Base-by-base conservation (phyloP, 2,888 invertebrate genomes). In the Auanema freiburgensis region DNA sequence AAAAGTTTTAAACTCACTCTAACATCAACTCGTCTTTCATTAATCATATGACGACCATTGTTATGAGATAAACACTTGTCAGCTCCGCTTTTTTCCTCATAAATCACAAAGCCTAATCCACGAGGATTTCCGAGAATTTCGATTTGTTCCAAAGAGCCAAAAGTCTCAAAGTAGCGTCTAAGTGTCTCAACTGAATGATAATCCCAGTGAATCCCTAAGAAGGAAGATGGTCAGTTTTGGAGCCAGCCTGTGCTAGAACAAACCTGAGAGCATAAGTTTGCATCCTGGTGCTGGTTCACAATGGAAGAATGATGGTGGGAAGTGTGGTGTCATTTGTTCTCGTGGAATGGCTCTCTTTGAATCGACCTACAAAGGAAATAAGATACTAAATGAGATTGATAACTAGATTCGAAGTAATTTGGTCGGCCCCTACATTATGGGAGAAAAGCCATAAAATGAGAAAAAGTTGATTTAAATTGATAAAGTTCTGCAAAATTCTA, bases 321-420 rank as follows among this genome's bases (percentile, higher is more conserved):
- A 72, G 66, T 80, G 68, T 1, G 79, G 74, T 41, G 77, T 68
- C 83, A 83, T 83, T 58, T 83, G 82, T 56, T 83, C 83, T 23
- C 82, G 71, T n/a, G 83, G 82, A 62, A 83, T 83, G 1, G 83
- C 83, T 50, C 81, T 72, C 53, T 82, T 82, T 12, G 81, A 79
- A 58, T 82, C 82, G 10, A 81, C 81, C 71, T 74, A 16, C 40
- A 59, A 50, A 43, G 1, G 41, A 14, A 40, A 16, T n/a, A 33
- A 33, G 33, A 33, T 33, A 33, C 33, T 33, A 8, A 33, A 33
- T 33, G 33, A 33, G 33, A 33, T 33, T 5, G 33, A 33, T 33
- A 33, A 33, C 33, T 33, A 3, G 33, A 33, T 33, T 33, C 4
- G 8, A 33, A 33, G 33, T 33, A 8, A 33, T 33, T 3, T 33